Base-by-base conservation (phyloP, 2,888 invertebrate species). In the Yponomeuta plumbellus region DNA sequence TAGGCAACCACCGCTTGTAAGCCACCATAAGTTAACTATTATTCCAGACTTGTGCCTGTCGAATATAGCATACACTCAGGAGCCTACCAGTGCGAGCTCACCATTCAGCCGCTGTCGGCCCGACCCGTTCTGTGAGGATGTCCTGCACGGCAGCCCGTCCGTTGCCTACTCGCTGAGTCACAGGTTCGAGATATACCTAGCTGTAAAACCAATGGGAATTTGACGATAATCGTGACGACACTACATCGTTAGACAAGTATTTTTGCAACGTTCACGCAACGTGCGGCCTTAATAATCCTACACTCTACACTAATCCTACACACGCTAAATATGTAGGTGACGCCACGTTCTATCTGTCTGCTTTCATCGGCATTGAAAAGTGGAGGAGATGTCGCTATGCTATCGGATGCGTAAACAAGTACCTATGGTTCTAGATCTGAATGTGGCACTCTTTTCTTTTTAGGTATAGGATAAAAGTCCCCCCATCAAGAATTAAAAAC, bases 101-200 rank as follows among this genome's bases (percentile, higher is more conserved):
- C 13, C 20, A n/a, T 52, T 71, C 61, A 66, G 68, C 11, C 68
- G 69, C 13, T 76, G 76, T 61, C 64, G 66, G 1, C 64, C 62
- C 2, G 75, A 75, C 56, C 34, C 58, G 0, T 69, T 64, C 57
- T 77, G 77, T 61, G 44, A 66, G 8, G 63, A 67, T 20, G 58
- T 63, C 1, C 67, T 76, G 4, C 68, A 69, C 21, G 64, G 71
- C 11, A 64, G 68, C 4, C 75, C 75, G 3, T 75, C 76, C 0
- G 59, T 73, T 8, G 73, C 71, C 0, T 77, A 76, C 66, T 57
- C 69, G 39, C 69, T 77, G n/a, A 74, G 71, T 67, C 76, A 77
- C 67, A 74, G 75, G 76, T 75, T 11, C 13, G 1, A 17, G 13
- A 20, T 57, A 11, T 1, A 1, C 6, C 26, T 5, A 5, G 26